Percentiles rank a stretch among this genome's conserved stretches.
phyloP scores from a whole-genome alignment of 2,888 invertebrate species.

The Apamea sordens region DNA sequence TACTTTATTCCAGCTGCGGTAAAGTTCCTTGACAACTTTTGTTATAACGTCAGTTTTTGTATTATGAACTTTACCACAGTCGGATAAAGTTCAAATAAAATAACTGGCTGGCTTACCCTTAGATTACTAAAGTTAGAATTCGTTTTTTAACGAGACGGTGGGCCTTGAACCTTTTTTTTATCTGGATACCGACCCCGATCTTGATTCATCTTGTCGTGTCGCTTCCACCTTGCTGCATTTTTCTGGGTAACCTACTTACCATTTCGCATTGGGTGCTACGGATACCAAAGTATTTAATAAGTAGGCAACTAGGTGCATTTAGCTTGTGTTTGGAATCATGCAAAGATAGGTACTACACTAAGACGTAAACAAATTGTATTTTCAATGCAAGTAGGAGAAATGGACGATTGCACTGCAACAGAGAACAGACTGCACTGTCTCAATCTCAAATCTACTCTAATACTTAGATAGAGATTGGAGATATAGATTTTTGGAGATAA shows the following conservation, averaged over 20 bases:
- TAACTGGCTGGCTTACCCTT: constrained; percentile 1
- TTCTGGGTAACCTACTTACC: neutral
- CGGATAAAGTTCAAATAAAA: neutral
- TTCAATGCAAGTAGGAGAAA: neutral
- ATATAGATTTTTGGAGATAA: neutral
- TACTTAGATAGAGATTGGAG: neutral
- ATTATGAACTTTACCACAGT: neutral
- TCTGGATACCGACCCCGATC: neutral
- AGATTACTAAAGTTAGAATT: neutral
- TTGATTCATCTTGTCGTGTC: neutral
- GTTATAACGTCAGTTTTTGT: neutral
- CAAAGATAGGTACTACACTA: no score
- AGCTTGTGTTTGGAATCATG: no score
- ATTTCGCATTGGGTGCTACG: neutral
- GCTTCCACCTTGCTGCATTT: neutral
- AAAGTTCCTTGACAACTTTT: neutral
- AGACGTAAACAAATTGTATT: neutral
- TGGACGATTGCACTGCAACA: neutral
- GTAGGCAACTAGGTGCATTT: no score
- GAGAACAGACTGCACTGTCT: neutral
- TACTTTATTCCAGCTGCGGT: neutral
- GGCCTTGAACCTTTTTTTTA: neutral
- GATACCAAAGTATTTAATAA: no score
- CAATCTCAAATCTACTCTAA: neutral
- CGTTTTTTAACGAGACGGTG: neutral